Evolutionary conservation across 2,113 vertebrate genomes (phyloP), one percentile per base, ranked within the genome.

Genomic region (Odontophorus gujanensis): DNA sequence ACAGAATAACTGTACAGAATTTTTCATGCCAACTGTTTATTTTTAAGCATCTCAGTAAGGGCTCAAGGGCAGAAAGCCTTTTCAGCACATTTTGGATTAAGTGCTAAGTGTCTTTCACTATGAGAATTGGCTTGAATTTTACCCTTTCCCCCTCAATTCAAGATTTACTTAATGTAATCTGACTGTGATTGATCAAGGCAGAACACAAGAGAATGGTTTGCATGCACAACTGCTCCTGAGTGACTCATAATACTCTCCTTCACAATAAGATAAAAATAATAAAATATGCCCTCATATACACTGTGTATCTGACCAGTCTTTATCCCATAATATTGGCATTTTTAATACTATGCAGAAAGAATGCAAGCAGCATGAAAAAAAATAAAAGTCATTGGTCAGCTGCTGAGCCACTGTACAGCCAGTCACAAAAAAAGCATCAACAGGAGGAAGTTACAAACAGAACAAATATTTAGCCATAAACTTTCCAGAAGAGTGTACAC

Each of bases 21-120:
- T 77, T 96, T 66, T 92, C 87, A 90, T 93, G 65, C 53, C 87
- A 42, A 17, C 91, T 11, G 26, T 86, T 94, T 96, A 94, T 77
- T 80, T 90, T 85, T 81, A 89, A 95, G 40, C 55, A 61, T 61
- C 69, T 43, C 75, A 91, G 78, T 81, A 68, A 96, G 47, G 51
- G 83, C 88, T 88, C 63, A 95, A 95, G 53, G 55, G 62, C 85
- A 94, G 32, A 96, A 89, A 69, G n/a, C 24, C 40, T 94, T 96
- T 96, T 95, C 95, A 97, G 76, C 50, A 96, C 48, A 95, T 96
- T 93, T 67, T 94, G 90, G 88, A 96, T 95, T 95, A 96, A 95
- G 66, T 88, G 71, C 25, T 95, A 94, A 94, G 72, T 92, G 79
- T 66, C 65, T 79, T 90, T 95, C 93, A 95, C 80, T 73, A 67